Evolutionary conservation across 2,113 vertebrate species (phyloP).

Genomic region (Delphinus delphis): DNA sequence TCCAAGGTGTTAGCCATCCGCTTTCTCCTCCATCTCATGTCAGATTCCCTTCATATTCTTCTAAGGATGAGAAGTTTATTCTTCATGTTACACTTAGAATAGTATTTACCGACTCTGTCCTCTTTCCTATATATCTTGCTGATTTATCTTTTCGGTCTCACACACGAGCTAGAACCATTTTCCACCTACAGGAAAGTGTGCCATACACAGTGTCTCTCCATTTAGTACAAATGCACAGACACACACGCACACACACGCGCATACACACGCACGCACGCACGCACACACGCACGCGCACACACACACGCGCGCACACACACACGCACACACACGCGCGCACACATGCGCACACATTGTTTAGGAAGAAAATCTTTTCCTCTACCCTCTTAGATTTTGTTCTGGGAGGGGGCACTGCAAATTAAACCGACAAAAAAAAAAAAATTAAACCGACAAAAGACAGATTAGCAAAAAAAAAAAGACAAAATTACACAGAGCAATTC

Average conservation of each 20-base stretch:
- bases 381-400: neutral
- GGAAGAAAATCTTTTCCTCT: neutral
- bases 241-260: neutral
- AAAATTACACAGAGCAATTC: neutral
- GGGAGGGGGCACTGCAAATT: neutral
- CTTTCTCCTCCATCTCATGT: neutral
- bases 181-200: neutral
- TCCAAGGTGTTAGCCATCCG: neutral
- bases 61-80: neutral
- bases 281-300: too few relatives aligned
- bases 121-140: neutral
- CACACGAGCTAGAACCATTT: neutral
- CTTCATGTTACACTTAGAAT: neutral
- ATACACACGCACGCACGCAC: too few relatives aligned
- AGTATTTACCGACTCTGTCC: neutral
- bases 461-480: neutral
- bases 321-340: too few relatives aligned
- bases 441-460: neutral
- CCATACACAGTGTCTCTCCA: neutral
- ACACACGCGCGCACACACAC: too few relatives aligned
- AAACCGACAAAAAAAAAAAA: neutral
- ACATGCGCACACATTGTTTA: neutral
- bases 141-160: neutral
- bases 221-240: too few relatives aligned
- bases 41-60: neutral